Evolutionary conservation across 2,797 vertebrate species (phyloP).

Genomic region (Tauraco hartlaubi): DNA sequence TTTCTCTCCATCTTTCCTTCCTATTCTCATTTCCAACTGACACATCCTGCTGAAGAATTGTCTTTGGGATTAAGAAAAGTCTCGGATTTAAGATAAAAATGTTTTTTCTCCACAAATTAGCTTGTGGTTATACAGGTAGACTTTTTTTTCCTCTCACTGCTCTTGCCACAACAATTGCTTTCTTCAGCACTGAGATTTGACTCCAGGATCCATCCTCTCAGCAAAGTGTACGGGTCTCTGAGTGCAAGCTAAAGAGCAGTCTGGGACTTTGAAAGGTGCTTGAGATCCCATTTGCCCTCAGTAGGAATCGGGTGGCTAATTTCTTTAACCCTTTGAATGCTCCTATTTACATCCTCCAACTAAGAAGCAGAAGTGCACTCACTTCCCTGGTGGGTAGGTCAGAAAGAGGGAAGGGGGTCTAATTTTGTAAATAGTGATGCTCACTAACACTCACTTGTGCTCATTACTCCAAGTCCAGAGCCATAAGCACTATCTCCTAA

Average conservation of each 20-base stretch:
- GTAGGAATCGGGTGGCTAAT: neutral
- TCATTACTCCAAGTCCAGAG: neutral
- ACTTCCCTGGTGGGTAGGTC: neutral
- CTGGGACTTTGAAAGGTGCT: neutral
- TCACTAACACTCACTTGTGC: neutral
- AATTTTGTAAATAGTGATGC: neutral
- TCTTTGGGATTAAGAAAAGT: neutral
- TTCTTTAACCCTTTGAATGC: neutral
- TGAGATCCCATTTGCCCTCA: neutral
- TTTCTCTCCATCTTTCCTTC: neutral
- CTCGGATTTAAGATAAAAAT: neutral
- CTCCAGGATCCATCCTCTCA: neutral
- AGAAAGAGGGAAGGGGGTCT: neutral
- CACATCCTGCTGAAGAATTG: neutral
- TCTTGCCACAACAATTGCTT: neutral
- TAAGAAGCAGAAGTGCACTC: neutral
- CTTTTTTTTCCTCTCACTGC: accelerated
- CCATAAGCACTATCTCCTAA: neutral
- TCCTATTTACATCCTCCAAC: neutral
- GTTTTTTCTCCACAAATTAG: neutral
- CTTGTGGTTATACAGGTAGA: neutral
- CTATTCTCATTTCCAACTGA: neutral
- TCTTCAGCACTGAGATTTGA: neutral
- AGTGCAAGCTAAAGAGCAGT: neutral
- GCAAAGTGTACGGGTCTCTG: accelerated